A percentile compares a stretch with the other conserved stretches of the same genome.
Conservation (phyloP, 2,113 vertebrate genomes). For the Tylochromis polylepis region DNA sequence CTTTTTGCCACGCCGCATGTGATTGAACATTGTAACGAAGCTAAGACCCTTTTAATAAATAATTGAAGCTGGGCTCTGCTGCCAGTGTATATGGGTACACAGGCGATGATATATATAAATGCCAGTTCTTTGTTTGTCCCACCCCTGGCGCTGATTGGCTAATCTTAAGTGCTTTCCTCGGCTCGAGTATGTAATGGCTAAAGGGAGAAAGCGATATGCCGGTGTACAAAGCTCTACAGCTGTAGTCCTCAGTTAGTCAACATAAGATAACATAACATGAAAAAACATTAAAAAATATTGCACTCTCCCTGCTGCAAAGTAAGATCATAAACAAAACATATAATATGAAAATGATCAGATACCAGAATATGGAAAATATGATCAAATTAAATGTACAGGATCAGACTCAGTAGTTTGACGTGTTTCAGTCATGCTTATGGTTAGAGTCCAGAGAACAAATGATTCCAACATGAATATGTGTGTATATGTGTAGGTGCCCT, state of each 20-base stretch:
- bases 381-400: neutral
- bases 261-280: neutral
- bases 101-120: neutral
- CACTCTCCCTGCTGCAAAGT: neutral
- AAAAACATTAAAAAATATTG: neutral
- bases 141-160: neutral
- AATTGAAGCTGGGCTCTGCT: neutral
- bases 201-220: neutral
- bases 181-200: neutral
- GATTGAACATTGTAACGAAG: neutral
- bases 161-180: neutral
- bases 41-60: neutral
- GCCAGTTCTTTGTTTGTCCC: neutral
- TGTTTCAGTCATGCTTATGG: neutral
- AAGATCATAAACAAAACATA: neutral
- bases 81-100: neutral
- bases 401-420: neutral
- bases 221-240: neutral
- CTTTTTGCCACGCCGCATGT: neutral
- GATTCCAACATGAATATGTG: neutral
- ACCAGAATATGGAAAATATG: neutral
- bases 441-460: neutral
- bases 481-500: conserved; percentile 77
- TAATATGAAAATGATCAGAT: neutral
- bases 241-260: neutral